Percentiles rank a stretch among this genome's conserved stretches.
Conservation (phyloP, 2,113 vertebrate species). For the Catharus fuscescens region DNA sequence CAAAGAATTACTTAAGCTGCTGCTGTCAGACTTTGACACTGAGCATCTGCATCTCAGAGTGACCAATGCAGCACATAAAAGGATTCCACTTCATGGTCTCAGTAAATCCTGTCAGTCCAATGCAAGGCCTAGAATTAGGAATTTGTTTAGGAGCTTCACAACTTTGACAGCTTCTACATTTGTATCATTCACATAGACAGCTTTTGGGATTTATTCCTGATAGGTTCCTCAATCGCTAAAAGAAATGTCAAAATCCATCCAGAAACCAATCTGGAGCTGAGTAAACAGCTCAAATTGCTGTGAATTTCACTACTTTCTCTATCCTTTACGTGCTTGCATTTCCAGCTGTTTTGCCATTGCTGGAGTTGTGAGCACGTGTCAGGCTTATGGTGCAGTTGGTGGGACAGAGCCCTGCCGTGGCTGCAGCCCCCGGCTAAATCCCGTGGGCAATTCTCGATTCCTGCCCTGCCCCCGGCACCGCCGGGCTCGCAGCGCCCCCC, state of each 20-base stretch:
- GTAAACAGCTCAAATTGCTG: background rate
- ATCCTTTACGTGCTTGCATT: background rate
- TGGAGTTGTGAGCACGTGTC: rapidly evolving
- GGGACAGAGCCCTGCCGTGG: too few relatives aligned
- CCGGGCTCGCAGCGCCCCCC: background rate
- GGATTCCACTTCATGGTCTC: background rate
- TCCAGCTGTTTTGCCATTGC: rapidly evolving
- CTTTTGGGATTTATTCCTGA: background rate
- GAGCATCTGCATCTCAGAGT: background rate
- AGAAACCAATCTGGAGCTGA: background rate
- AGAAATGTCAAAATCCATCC: background rate
- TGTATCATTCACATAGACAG: rapidly evolving
- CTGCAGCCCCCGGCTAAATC: too few relatives aligned
- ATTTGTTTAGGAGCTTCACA: background rate
- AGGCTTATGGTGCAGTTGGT: too few relatives aligned
- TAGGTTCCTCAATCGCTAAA: background rate
- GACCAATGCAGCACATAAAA: rapidly evolving
- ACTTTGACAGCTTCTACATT: background rate
- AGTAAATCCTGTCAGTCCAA: background rate
- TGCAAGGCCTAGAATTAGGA: background rate
- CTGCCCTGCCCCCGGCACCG: background rate
- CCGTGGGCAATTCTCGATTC: rapidly evolving
- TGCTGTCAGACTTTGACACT: background rate
- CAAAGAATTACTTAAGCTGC: background rate
- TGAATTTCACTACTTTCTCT: background rate